phyloP scores from a whole-genome alignment of 1,140 invertebrate species.

The Drosophila nasuta region DNA sequence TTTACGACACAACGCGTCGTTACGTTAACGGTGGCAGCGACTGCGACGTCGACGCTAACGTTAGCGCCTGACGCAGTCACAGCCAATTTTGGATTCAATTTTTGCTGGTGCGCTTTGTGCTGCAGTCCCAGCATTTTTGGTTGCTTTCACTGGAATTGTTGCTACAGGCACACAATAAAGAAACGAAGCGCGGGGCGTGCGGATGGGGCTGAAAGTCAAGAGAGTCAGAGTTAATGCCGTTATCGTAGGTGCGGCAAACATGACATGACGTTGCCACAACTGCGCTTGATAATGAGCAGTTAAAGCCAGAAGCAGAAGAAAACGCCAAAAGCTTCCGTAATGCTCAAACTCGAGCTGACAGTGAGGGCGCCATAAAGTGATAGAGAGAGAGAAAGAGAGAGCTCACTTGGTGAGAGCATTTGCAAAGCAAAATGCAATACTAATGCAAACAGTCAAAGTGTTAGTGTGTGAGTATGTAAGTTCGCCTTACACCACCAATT shows the following conservation, averaged over 20 bases:
- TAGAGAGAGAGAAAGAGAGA: conserved; percentile 32
- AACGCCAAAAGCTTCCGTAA: conserved; percentile 73
- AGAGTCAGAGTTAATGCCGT: conserved; percentile 69
- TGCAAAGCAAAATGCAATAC: conserved; percentile 57
- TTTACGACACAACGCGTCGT: conserved; percentile 60
- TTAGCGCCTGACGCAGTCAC: conserved; percentile 63
- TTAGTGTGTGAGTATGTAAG: conserved; percentile 4
- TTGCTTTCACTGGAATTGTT: conserved; percentile 48
- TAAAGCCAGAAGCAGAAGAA: conserved; percentile 60
- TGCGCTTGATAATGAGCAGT: conserved; percentile 74
- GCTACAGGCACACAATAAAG: conserved; percentile 5
- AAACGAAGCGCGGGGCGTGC: background rate
- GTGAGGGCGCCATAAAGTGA: background rate
- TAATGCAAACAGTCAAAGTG: background rate
- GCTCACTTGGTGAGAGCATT: conserved; percentile 34
- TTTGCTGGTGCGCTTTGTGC: conserved; percentile 39
- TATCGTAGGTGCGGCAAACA: conserved; percentile 82
- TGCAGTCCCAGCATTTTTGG: conserved; percentile 59
- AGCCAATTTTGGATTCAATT: conserved; percentile 65
- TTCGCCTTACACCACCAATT: conserved; percentile 27
- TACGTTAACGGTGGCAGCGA: conserved; percentile 34
- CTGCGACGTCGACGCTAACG: conserved; percentile 35
- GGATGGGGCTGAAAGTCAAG: conserved; percentile 48
- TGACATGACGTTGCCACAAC: conserved; percentile 58
- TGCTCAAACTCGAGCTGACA: conserved; percentile 35